These are phyloP conservation scores for Holothuria scabra DNA, from an alignment of 53 echinoderm and acorn worm genomes.

Conservation along the genomic window DNA sequence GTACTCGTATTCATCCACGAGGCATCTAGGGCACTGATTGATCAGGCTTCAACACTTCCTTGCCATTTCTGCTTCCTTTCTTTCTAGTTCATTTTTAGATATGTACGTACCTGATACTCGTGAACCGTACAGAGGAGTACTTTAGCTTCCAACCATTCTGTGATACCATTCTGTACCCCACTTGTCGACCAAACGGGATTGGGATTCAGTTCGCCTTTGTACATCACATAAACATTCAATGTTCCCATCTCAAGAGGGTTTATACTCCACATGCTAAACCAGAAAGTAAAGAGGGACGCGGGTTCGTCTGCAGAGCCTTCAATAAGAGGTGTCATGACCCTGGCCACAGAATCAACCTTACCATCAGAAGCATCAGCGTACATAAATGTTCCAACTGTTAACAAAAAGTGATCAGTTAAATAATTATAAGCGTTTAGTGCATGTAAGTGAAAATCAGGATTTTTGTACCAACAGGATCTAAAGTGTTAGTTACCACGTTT, in stretches of 20 bases:
- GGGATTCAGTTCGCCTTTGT: constrained; percentile 35
- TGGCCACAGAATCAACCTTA: constrained; percentile 9
- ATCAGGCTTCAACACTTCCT: too few relatives aligned
- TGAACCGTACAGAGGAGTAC: background rate
- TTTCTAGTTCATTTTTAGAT: too few relatives aligned
- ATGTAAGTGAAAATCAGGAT: too few relatives aligned
- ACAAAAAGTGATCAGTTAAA: background rate
- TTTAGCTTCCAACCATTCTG: constrained; percentile 51
- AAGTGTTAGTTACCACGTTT: too few relatives aligned
- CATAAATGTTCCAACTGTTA: constrained; percentile 22
- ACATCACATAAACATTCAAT: constrained; percentile 64
- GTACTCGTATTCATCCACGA: too few relatives aligned
- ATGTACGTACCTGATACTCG: constrained; percentile 15
- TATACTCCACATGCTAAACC: constrained; percentile 74
- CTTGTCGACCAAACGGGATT: constrained; percentile 21
- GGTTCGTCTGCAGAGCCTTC: constrained; percentile 12
- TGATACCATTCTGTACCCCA: constrained; percentile 58
- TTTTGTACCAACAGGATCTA: too few relatives aligned
- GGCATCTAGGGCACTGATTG: too few relatives aligned
- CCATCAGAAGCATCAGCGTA: constrained; percentile 39
- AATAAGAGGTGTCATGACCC: constrained; percentile 34
- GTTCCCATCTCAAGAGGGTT: constrained; percentile 68
- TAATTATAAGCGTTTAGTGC: too few relatives aligned
- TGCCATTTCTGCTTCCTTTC: too few relatives aligned
- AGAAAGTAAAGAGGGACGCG: constrained; percentile 53